Percentiles rank a stretch among this genome's conserved stretches.
Evolutionary conservation across 2,888 invertebrate species (phyloP).

Genomic region (Epistrophe grossulariae): DNA sequence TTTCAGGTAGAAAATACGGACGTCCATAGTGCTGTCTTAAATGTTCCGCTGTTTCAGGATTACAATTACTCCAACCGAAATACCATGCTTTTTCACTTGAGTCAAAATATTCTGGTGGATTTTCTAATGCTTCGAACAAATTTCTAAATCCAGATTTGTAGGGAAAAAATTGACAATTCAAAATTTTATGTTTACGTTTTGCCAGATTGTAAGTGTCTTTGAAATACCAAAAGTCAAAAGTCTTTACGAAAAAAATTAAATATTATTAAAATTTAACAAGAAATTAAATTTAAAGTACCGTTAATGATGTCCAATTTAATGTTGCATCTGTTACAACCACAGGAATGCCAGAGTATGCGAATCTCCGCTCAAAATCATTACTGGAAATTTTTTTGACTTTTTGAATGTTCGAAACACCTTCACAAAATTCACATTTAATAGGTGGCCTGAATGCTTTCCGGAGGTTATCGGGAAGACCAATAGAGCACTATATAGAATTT

Average conservation of each 20-base stretch:
- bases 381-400: conserved; percentile 88
- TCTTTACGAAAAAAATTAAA: conserved; percentile 81
- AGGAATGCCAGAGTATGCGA: conserved; percentile 91
- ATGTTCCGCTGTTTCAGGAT: conserved; percentile 90
- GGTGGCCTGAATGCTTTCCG: conserved; percentile 88
- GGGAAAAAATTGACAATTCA: conserved; percentile 96
- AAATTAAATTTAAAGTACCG: conserved; percentile 80
- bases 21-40: conserved; percentile 91
- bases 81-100: conserved; percentile 85
- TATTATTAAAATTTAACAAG: too few relatives aligned
- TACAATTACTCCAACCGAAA: conserved; percentile 96
- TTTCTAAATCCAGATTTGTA: conserved; percentile 94
- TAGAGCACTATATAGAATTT: conserved; percentile 75
- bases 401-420: conserved; percentile 86
- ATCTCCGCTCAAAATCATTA: conserved; percentile 89
- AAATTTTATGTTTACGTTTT: conserved; percentile 85
- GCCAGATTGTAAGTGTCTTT: conserved; percentile 88
- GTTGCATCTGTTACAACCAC: conserved; percentile 94
- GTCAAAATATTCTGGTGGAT: conserved; percentile 87
- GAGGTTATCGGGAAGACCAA: conserved; percentile 79
- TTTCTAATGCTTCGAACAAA: conserved; percentile 92
- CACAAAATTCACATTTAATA: conserved; percentile 92
- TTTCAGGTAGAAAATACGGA: conserved; percentile 94
- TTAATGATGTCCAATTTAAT: conserved; percentile 90
- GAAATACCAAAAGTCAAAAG: conserved; percentile 93